Evolutionary conservation across 92 coral and sea anemone genomes (phyloP), one percentile per base, ranked within the genome.

Genomic region (Porites lobata): DNA sequence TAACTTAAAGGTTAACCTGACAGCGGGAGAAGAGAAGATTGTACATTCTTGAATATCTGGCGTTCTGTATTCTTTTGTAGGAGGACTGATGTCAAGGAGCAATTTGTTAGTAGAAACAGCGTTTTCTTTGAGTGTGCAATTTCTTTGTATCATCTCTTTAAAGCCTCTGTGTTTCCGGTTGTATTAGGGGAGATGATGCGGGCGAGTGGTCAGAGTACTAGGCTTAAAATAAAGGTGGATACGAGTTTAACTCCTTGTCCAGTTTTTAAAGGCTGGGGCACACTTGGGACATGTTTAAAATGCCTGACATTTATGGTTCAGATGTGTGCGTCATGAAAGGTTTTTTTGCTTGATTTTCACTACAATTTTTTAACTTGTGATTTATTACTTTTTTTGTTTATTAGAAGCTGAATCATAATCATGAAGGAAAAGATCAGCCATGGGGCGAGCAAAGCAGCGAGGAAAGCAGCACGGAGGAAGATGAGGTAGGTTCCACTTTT

Each of bases 401-500:
- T 38, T 78, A 86, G 71, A 88, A 86, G 82, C 6, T 78, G n/a
- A 80, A 10, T 13, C 91, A 68, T 13, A 80, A 57, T 15, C 83
- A 88, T 50, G 89, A 86, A 62, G 83, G 51, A 0, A 83, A 74
- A 53, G 93, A 90, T 24, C 93, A 90, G 70, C 87, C 89, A 11
- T 90, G 93, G 93, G 87, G 71, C 61, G 93, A 90, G 51, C 87
- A 87, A 11, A 88, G 87, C 54, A 86, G 93, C 75, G 93, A 90
- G 2, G 93, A 90, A 61, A 86, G 90, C 8, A 90, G 93, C 88
- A 90, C 86, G 50, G 93, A 90, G 59, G 93, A 72, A 74, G 91
- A 88, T 61, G 87, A 73, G 21, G 87, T 84, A 72, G 64, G 87
- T 20, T n/a, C 47, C 1, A 7, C 24, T 51, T 38, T 38, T 38